Base-by-base conservation (phyloP, 1,140 invertebrate species). In the Macrocentrus cingulum region DNA sequence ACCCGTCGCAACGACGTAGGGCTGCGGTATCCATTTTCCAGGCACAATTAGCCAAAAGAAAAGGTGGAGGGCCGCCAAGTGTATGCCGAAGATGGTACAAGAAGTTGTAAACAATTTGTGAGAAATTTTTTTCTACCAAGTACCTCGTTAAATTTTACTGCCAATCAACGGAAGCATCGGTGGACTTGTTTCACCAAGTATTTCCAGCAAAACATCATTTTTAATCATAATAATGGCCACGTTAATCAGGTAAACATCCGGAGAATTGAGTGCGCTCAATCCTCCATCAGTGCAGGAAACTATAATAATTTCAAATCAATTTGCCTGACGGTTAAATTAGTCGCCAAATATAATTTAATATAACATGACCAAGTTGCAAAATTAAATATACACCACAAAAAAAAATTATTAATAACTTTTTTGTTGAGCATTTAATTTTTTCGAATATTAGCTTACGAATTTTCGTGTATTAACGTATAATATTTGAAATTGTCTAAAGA, bases 101-200 rank as follows among this genome's bases (percentile, higher is more conserved):
- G 25, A 29, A 29, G 25, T 29, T n/a, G n/a, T n/a, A 34, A 34
- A 39, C 44, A 53, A 53, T 53, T 41, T 53, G n/a, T 8, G 19
- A 9, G 11, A 41, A 29, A 8, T n/a, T 36, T 36, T 48, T 56
- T 46, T 46, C 36, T 56, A 16, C 22, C 53, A 46, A 36, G 44
- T 46, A 34, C 53, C 53, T 56, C 53, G 53, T 56, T 56, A 56
- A 56, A 46, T 48, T 56, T 56, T 39, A 45, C 42, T 16, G 44
- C 52, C 52, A 55, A 55, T 55, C 41, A 55, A 45, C 23, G 18
- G 52, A 23, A 32, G 20, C 20, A 23, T 25, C 22, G 18, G 18
- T 25, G 15, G 22, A 20, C 22, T 20, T 16, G 5, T 25, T 48
- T 23, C 20, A 2, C 15, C 45, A 11, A 48, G 25, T 9, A 29